phyloP scores from a whole-genome alignment of 1,140 invertebrate genomes.

The Streblospio benedicti region DNA sequence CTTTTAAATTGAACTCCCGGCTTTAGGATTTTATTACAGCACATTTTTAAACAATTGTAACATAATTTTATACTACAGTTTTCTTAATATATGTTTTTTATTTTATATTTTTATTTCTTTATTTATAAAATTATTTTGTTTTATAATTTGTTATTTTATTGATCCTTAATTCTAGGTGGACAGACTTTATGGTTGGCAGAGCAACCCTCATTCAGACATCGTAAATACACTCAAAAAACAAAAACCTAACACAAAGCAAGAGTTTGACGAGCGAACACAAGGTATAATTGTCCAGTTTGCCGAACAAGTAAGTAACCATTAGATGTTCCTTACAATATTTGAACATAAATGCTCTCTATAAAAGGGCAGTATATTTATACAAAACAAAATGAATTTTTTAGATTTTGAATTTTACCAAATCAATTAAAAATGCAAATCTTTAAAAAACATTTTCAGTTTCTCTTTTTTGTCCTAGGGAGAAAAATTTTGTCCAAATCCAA shows the following conservation, averaged over 20 bases:
- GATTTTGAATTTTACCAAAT: too few relatives aligned
- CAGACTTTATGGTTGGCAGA: constrained; percentile 84
- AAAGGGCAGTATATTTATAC: too few relatives aligned
- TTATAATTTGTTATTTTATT: background rate
- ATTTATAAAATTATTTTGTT: background rate
- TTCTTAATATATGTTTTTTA: background rate
- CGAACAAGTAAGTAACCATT: constrained; percentile 71
- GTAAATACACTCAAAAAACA: constrained; percentile 78
- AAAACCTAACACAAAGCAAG: constrained; percentile 74
- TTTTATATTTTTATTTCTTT: background rate
- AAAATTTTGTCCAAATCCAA: too few relatives aligned
- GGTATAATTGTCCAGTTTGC: constrained; percentile 87
- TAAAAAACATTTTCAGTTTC: too few relatives aligned
- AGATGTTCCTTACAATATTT: too few relatives aligned
- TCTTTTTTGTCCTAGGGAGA: too few relatives aligned
- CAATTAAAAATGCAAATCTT: too few relatives aligned
- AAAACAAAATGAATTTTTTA: too few relatives aligned
- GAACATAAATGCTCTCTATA: too few relatives aligned
- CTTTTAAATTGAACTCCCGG: too few relatives aligned
- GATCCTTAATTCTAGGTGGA: constrained; percentile 53
- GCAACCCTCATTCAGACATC: constrained; percentile 79
- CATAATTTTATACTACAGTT: constrained; percentile 4
- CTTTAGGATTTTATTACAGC: too few relatives aligned
- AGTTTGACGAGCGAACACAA: constrained; percentile 85
- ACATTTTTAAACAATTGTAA: too few relatives aligned